A percentile compares a stretch with the other conserved stretches of the same genome.
phyloP scores from a whole-genome alignment of 2,888 invertebrate species.

The Hecatera dysodea region DNA sequence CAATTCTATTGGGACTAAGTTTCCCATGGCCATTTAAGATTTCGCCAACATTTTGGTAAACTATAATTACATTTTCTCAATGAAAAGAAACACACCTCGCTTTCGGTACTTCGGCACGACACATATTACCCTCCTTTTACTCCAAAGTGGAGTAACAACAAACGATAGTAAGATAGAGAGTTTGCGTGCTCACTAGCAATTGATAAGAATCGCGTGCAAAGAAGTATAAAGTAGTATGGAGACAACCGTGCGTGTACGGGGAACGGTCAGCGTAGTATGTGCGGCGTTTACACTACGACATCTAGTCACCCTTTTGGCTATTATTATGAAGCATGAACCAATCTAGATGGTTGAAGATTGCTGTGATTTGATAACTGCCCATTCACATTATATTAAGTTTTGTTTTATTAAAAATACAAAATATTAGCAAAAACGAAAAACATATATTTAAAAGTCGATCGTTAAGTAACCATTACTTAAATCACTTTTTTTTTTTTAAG shows the following conservation, averaged over 20 bases:
- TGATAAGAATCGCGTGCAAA: slow-evolving; percentile 53
- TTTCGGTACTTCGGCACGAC: slow-evolving; percentile 52
- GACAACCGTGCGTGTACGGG: slow-evolving; percentile 45
- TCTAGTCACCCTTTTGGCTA: slow-evolving; percentile 11
- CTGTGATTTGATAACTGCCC: slow-evolving; percentile 5
- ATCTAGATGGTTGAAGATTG: not conserved
- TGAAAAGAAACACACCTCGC: slow-evolving; percentile 41
- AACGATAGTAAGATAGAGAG: slow-evolving; percentile 57
- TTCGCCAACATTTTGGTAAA: slow-evolving; percentile 11
- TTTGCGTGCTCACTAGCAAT: slow-evolving; percentile 49
- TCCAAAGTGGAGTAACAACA: slow-evolving; percentile 56
- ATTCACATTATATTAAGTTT: not conserved
- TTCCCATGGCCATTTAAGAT: slow-evolving; percentile 18
- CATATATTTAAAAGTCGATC: too few species aligned
- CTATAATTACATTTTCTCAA: slow-evolving; percentile 41
- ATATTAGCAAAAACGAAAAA: too few species aligned
- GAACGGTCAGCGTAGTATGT: slow-evolving; percentile 24
- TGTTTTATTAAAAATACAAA: not conserved
- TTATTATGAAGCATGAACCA: not conserved
- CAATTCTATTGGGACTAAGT: not conserved
- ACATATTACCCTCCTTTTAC: slow-evolving; percentile 63
- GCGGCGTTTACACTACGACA: slow-evolving; percentile 5
- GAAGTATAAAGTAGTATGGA: slow-evolving; percentile 42
- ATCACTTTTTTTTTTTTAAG: too few species aligned
- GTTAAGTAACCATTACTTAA: too few species aligned